Conservation (phyloP, 23 tunicate species). For the Styela clava region DNA sequence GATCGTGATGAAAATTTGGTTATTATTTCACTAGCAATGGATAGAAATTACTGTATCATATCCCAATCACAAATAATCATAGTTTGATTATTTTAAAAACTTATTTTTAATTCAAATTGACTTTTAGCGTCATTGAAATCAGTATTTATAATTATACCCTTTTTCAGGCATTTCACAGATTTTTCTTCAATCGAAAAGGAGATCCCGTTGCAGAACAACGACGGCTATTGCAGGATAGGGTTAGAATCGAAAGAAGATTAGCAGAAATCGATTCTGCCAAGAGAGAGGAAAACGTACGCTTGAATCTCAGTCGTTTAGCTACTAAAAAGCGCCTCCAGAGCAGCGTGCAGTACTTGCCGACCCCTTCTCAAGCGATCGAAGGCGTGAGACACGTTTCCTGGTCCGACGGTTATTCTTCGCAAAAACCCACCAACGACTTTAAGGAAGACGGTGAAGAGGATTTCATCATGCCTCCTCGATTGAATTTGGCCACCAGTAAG, state of each 20-base stretch:
- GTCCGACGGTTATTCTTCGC: slow-evolving; percentile 18
- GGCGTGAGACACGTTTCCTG: slow-evolving; percentile 14
- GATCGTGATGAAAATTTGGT: too few relatives aligned
- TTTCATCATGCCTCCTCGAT: slow-evolving; percentile 6
- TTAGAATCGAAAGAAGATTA: background rate
- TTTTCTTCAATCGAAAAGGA: slow-evolving; percentile 6
- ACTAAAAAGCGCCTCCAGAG: background rate
- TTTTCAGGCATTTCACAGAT: slow-evolving; percentile 3
- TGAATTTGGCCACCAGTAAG: slow-evolving; percentile 6
- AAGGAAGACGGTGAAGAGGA: background rate
- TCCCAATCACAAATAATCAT: too few relatives aligned
- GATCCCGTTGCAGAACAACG: slow-evolving; percentile 30
- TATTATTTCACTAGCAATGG: too few relatives aligned
- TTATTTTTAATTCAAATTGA: too few relatives aligned
- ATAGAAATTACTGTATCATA: too few relatives aligned
- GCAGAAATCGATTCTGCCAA: slow-evolving; percentile 11
- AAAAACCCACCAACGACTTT: background rate
- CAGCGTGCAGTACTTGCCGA: background rate
- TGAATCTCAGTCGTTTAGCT: background rate
- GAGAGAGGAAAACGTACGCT: background rate
- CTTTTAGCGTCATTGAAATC: too few relatives aligned
- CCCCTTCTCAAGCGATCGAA: background rate
- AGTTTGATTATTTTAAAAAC: too few relatives aligned
- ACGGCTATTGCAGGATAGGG: slow-evolving; percentile 14
- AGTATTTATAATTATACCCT: too few relatives aligned